Evolutionary conservation across 2,113 vertebrate genomes (phyloP), one percentile per base, ranked within the genome.

Genomic region (Uropsilus gracilis): DNA sequence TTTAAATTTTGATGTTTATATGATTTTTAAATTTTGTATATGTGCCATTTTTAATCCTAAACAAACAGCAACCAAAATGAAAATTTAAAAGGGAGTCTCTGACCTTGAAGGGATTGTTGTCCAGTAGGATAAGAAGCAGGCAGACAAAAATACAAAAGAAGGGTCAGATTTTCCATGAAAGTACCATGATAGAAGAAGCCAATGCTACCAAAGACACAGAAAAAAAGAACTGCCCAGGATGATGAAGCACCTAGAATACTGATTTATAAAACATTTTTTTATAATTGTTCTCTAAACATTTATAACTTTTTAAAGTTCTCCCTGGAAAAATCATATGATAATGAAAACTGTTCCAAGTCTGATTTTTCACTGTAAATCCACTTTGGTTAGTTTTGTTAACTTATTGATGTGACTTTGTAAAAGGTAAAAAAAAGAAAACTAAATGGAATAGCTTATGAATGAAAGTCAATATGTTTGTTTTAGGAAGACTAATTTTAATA

Each of bases 311-410:
- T n/a, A n/a, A 90, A 90, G 73, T 88, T 72, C 82, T 86, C 28
- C 37, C 87, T 89, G 63, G 77, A 69, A 95, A 93, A 93, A 87
- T 24, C n/a, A 59, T 26, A 82, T 24, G 1, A 1, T 44, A 20
- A 46, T 61, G 81, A 82, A 96, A 68, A 22, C 0, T 28, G 30
- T 69, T 59, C 64, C 2, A 26, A 87, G 88, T 92, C 92, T 80
- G 39, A 80, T 37, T 95, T 96, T 93, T 93, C 86, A 32, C 44
- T 37, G 28, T 91, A 66, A 96, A 64, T 20, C 30, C 9, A 39
- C 66, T 42, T 39, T 37, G 57, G 22, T 69, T 78, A 32, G 50
- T 87, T 94, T 92, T 86, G 69, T 66, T 89, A 85, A 80, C 69
- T 95, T 90, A 86, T 73, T 96, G 63, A 86, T 91, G 37, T 32